These are phyloP conservation scores for Habroteleia sp. DNA, from an alignment of 2,888 invertebrate species.

Conservation along the genomic window DNA sequence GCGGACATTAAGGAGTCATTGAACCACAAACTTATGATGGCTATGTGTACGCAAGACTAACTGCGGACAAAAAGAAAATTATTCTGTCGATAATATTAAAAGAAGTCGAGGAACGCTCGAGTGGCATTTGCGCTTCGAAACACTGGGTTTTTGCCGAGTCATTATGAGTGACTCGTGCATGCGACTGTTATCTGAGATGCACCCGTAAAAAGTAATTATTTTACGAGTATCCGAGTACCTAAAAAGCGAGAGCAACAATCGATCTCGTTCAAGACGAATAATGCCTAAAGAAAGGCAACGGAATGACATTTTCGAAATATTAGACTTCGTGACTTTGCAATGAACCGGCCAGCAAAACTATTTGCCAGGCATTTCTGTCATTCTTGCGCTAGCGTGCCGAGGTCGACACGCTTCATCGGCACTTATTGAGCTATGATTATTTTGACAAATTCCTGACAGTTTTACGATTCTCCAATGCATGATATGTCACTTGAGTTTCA, in stretches of 20 bases:
- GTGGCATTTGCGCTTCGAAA: constrained; percentile 48
- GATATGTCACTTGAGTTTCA: too few species aligned
- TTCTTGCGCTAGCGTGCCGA: background rate
- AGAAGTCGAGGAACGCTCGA: constrained; percentile 48
- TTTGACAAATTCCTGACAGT: too few species aligned
- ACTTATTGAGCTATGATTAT: too few species aligned
- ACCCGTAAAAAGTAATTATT: constrained; percentile 18
- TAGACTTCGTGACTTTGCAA: background rate
- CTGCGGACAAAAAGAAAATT: constrained; percentile 45
- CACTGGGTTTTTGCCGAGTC: constrained; percentile 39
- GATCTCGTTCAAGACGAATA: too few species aligned
- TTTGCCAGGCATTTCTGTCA: constrained; percentile 4
- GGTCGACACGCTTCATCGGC: too few species aligned
- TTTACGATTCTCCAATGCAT: too few species aligned
- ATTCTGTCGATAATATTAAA: constrained; percentile 54
- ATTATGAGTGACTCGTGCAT: constrained; percentile 34
- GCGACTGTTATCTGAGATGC: constrained; percentile 5
- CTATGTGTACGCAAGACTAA: constrained; percentile 28
- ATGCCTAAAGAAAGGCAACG: background rate
- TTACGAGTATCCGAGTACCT: background rate
- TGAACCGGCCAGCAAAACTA: too few species aligned
- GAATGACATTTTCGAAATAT: constrained; percentile 12
- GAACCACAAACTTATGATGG: constrained; percentile 55
- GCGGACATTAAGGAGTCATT: constrained; percentile 58
- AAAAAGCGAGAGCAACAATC: constrained; percentile 5